Conservation (phyloP, 2,888 invertebrate genomes). For the Cephus rjabovi region DNA sequence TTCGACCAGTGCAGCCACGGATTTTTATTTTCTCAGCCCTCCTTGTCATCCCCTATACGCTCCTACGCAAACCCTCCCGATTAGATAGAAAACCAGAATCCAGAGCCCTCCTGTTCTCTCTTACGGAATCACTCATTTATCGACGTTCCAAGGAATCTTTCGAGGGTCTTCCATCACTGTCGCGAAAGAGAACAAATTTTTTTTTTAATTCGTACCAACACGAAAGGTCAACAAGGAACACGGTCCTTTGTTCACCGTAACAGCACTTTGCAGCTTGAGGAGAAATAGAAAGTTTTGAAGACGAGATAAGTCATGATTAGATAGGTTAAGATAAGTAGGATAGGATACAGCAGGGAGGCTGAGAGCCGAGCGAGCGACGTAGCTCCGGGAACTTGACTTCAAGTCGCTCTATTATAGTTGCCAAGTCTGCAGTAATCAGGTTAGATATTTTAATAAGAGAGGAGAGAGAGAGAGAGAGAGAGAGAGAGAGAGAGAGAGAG, state of each 20-base stretch:
- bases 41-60: background rate
- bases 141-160: background rate
- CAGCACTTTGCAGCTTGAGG: background rate
- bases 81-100: background rate
- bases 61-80: background rate
- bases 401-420: slow-evolving; percentile 59
- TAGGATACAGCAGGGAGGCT: background rate
- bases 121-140: background rate
- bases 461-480: slow-evolving; percentile 25
- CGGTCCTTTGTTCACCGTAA: background rate
- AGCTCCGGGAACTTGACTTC: slow-evolving; percentile 43
- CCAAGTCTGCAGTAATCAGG: slow-evolving; percentile 60
- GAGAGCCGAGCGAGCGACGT: slow-evolving; percentile 19
- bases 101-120: background rate
- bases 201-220: background rate
- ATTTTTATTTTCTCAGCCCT: slow-evolving; percentile 20
- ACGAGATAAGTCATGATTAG: background rate
- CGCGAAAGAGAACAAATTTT: background rate
- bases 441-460: slow-evolving; percentile 64
- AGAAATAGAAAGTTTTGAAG: background rate
- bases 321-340: background rate
- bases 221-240: background rate
- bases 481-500: slow-evolving; percentile 12
- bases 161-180: background rate
- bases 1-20: slow-evolving; percentile 42